phyloP scores from a whole-genome alignment of 2,113 vertebrate genomes.

The Ellobius talpinus region DNA sequence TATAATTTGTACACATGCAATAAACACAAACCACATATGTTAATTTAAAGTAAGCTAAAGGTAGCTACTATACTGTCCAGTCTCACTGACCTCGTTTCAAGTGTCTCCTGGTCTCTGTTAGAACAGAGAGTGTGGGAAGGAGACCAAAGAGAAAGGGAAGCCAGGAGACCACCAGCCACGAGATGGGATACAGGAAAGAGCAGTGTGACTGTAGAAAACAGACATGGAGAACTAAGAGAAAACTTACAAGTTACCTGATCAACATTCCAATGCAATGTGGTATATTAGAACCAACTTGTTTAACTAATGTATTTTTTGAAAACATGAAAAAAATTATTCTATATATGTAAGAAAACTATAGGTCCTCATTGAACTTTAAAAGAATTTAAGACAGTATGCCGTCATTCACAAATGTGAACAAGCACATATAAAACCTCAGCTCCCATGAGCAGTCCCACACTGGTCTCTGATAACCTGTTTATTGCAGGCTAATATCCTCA shows the following conservation, averaged over 20 bases:
- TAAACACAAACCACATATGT: background rate
- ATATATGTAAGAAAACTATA: background rate
- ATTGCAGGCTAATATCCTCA: background rate
- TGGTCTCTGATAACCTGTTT: background rate
- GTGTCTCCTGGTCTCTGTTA: constrained; percentile 1
- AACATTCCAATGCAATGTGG: background rate
- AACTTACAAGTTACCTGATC: background rate
- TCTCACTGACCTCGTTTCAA: background rate
- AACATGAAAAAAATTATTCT: background rate
- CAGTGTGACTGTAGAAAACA: background rate
- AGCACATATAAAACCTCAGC: background rate
- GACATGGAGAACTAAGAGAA: background rate
- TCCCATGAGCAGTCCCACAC: background rate
- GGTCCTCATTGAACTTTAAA: background rate
- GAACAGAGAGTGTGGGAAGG: background rate
- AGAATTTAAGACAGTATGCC: background rate
- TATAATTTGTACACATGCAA: background rate
- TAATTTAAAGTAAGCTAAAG: constrained; percentile 35
- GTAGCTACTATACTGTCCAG: background rate
- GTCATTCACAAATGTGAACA: constrained; percentile 27
- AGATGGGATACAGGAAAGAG: background rate
- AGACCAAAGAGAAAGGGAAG: background rate
- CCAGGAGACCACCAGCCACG: background rate
- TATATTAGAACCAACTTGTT: background rate
- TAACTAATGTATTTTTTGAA: background rate